Evolutionary conservation across 1,140 invertebrate species (phyloP).

Genomic region (Probaryconus sp.): DNA sequence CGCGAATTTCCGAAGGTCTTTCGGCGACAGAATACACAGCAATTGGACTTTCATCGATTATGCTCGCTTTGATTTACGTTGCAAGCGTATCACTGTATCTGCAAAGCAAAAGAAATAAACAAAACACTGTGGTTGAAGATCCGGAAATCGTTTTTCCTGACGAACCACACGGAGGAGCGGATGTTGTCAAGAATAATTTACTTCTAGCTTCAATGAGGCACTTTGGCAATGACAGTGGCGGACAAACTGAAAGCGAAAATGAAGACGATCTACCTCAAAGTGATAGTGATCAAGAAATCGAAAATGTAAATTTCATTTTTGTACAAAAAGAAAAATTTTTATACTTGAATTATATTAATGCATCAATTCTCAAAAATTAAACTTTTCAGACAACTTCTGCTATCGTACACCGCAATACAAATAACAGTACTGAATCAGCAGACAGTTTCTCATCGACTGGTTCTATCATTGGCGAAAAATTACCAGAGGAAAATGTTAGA

Average conservation of each 20-base stretch:
- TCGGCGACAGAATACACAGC: constrained; percentile 86
- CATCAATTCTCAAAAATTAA: too few relatives aligned
- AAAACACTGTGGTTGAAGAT: constrained; percentile 64
- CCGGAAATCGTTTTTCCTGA: constrained; percentile 70
- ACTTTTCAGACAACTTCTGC: constrained; percentile 82
- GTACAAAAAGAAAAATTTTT: constrained; percentile 1
- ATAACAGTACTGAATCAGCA: constrained; percentile 63
- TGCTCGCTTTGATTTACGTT: constrained; percentile 89
- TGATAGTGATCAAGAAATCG: constrained; percentile 69
- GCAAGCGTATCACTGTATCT: constrained; percentile 89
- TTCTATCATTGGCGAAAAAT: constrained; percentile 81
- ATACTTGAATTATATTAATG: constrained; percentile 4
- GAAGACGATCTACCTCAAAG: constrained; percentile 70
- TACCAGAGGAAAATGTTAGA: constrained; percentile 89
- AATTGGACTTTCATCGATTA: constrained; percentile 87
- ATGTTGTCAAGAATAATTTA: constrained; percentile 87
- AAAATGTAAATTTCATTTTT: constrained; percentile 64
- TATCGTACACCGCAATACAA: constrained; percentile 81
- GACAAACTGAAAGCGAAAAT: constrained; percentile 69
- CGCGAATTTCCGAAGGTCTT: constrained; percentile 80
- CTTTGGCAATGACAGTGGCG: constrained; percentile 80
- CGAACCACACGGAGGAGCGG: constrained; percentile 79
- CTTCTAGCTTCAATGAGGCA: constrained; percentile 81
- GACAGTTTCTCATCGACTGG: constrained; percentile 74
- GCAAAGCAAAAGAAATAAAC: constrained; percentile 80